A percentile compares a stretch with the other conserved stretches of the same genome.
Evolutionary conservation across 1,140 invertebrate species (phyloP).

Genomic region (Philaenus spumarius): DNA sequence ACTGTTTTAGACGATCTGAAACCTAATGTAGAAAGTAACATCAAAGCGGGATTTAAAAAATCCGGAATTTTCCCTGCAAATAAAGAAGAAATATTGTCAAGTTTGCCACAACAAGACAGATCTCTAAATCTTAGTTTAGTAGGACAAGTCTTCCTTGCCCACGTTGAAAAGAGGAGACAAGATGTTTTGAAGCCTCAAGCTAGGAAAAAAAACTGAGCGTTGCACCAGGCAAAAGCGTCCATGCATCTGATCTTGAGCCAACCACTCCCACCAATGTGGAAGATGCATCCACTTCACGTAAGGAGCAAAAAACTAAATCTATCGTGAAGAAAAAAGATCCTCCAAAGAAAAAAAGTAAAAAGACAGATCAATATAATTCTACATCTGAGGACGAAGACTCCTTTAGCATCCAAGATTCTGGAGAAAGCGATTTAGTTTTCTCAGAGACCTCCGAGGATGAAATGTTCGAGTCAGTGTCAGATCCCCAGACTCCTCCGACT

Average conservation of each 20-base stretch:
- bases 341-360: neutral
- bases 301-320: no score
- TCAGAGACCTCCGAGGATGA: no score
- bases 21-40: slow-evolving; percentile 12
- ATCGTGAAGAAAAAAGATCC: neutral
- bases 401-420: neutral
- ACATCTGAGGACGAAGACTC: no score
- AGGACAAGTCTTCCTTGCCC: neutral
- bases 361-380: no score
- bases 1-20: slow-evolving; percentile 5
- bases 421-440: neutral
- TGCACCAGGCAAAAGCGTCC: no score
- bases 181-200: neutral
- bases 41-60: no score
- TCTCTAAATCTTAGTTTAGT: neutral
- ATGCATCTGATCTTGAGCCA: no score
- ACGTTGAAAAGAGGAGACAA: slow-evolving; percentile 1
- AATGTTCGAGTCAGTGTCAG: neutral
- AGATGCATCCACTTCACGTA: no score
- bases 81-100: neutral
- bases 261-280: no score
- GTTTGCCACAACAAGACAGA: neutral
- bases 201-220: neutral
- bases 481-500: neutral
- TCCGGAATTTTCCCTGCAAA: slow-evolving; percentile 20